Evolutionary conservation across 2,113 vertebrate genomes (phyloP).

Genomic region (Cyphomyrus plagiostoma): DNA sequence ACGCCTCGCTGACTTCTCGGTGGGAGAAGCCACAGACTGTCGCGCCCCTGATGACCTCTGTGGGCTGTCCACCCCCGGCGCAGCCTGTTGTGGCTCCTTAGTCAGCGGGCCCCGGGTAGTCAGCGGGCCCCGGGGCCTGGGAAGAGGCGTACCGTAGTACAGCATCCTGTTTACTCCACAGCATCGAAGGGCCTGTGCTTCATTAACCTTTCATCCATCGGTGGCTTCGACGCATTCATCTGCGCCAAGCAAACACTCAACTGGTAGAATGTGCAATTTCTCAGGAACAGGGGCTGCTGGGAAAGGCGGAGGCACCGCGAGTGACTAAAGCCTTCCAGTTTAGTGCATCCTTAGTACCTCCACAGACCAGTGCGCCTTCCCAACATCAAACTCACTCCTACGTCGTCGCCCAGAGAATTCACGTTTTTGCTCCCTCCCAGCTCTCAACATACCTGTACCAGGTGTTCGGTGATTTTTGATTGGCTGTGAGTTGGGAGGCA

Average conservation of each 20-base stretch:
- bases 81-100: background rate
- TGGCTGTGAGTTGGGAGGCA: background rate
- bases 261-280: background rate
- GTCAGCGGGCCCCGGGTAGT: background rate
- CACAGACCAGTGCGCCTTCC: background rate
- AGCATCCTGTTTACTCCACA: constrained; percentile 33
- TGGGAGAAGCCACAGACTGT: background rate
- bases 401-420: background rate
- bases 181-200: background rate
- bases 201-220: constrained; percentile 12
- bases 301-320: background rate
- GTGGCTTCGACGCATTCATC: constrained; percentile 5
- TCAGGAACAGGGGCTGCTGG: background rate
- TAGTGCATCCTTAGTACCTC: background rate
- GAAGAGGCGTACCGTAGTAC: constrained; percentile 6
- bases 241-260: constrained; percentile 23
- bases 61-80: too few species aligned
- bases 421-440: background rate
- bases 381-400: background rate
- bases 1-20: background rate
- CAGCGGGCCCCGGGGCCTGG: background rate
- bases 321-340: background rate
- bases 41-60: background rate
- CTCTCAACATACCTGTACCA: background rate
- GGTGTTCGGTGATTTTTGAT: background rate